These are phyloP conservation scores for Cyanoderma ruficeps DNA, from an alignment of 2,113 vertebrate species.

Conservation along the genomic window DNA sequence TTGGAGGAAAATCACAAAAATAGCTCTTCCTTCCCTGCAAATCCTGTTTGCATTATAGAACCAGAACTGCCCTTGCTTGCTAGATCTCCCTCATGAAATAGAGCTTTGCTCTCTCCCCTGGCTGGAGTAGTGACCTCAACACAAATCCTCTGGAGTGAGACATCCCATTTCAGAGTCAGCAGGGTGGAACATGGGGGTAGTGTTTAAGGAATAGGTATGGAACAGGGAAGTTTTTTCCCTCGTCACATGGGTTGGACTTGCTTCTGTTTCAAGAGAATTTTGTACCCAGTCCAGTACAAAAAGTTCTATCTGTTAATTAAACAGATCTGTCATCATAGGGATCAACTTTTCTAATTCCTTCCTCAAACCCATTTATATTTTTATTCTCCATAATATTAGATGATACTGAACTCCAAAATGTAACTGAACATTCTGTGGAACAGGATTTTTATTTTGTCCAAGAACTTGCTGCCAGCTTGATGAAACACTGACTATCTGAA, in stretches of 20 bases:
- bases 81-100: neutral
- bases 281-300: neutral
- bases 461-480: neutral
- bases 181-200: neutral
- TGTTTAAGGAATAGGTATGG: neutral
- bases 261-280: neutral
- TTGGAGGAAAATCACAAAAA: neutral
- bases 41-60: neutral
- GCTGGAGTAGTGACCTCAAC: neutral
- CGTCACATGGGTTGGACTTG: rapidly evolving
- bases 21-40: neutral
- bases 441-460: neutral
- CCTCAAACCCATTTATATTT: neutral
- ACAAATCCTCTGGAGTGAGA: neutral
- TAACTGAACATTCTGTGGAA: neutral
- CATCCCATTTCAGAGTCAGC: neutral
- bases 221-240: neutral
- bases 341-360: neutral
- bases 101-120: neutral
- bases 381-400: neutral
- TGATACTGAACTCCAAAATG: neutral
- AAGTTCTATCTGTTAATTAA: neutral
- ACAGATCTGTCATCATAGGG: neutral
- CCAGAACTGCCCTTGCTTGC: neutral
- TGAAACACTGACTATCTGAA: neutral